Percentiles rank a stretch among this genome's conserved stretches.
phyloP scores from a whole-genome alignment of 1,140 invertebrate genomes.

The Panagrolaimus sp. region DNA sequence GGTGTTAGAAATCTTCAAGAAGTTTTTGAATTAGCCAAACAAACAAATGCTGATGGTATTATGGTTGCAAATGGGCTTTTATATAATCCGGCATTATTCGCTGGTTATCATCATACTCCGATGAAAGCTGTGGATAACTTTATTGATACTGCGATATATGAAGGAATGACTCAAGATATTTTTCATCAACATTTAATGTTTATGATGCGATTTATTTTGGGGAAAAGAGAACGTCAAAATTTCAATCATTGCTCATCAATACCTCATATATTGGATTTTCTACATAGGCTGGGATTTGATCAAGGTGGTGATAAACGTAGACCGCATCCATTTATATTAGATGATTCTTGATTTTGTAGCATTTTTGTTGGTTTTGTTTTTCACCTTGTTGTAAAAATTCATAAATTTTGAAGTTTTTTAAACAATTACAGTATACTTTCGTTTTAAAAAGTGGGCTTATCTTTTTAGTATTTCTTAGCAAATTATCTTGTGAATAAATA shows the following conservation, averaged over 20 bases:
- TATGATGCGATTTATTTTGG: constrained; percentile 4
- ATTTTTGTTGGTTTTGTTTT: too few relatives aligned
- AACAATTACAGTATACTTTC: too few relatives aligned
- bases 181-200: constrained; percentile 11
- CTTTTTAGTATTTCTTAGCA: too few relatives aligned
- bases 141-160: not conserved
- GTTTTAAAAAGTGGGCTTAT: too few relatives aligned
- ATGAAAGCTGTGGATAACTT: not conserved
- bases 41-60: not conserved
- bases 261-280: constrained; percentile 6
- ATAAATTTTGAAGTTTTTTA: too few relatives aligned
- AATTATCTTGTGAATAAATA: too few relatives aligned
- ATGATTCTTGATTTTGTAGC: too few relatives aligned
- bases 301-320: not conserved
- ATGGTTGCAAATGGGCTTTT: constrained; percentile 3
- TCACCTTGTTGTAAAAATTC: too few relatives aligned
- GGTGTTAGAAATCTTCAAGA: not conserved
- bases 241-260: not conserved
- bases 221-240: constrained; percentile 2
- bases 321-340: too few relatives aligned
- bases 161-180: not conserved
- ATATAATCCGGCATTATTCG: not conserved
- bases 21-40: not conserved
- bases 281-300: not conserved
- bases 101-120: not conserved